Percentiles rank a stretch among this genome's conserved stretches.
Evolutionary conservation across 2,888 invertebrate species (phyloP).

Genomic region (Lumbricus terrestris): DNA sequence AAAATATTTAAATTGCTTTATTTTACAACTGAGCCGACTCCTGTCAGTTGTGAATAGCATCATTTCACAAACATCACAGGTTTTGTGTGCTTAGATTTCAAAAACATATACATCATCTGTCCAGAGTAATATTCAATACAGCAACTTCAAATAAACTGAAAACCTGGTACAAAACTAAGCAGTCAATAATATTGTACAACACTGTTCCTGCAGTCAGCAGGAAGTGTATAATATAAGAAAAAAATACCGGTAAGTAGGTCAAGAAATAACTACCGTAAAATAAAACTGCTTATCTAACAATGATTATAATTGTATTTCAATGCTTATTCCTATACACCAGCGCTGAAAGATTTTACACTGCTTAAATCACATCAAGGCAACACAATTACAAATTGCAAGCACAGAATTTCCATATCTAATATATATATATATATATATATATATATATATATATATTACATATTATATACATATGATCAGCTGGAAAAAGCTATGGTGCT

Average conservation of each 20-base stretch:
- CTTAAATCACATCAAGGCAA: background rate
- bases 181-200: background rate
- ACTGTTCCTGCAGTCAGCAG: background rate
- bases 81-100: background rate
- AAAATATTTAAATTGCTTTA: background rate
- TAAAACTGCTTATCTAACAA: slow-evolving; percentile 3
- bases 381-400: background rate
- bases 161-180: background rate
- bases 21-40: background rate
- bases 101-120: background rate
- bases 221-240: background rate
- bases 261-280: background rate
- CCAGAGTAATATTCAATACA: background rate
- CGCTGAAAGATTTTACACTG: background rate
- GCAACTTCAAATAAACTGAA: background rate
- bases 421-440: background rate
- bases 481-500: background rate
- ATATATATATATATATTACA: background rate
- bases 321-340: background rate
- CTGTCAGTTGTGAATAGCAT: background rate
- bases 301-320: background rate
- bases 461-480: background rate
- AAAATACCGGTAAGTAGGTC: background rate
- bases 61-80: background rate
- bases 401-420: background rate